phyloP scores from a whole-genome alignment of 2,888 invertebrate genomes.

The Drosophila fungiperda region DNA sequence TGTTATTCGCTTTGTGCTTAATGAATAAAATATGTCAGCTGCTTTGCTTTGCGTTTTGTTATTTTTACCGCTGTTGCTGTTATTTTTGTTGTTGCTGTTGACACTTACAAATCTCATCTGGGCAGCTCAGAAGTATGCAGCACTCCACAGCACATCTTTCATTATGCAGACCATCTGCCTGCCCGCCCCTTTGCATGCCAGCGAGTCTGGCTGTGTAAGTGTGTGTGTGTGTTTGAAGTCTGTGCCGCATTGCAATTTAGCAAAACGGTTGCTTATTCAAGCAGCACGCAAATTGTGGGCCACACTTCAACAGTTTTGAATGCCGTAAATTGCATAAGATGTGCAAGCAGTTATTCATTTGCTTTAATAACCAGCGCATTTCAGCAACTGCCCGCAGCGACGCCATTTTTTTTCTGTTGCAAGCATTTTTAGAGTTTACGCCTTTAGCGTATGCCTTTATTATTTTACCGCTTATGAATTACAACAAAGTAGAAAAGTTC shows the following conservation, averaged over 20 bases:
- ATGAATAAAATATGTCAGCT: constrained; percentile 81
- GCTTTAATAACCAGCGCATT: constrained; percentile 11
- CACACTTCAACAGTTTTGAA: constrained; percentile 34
- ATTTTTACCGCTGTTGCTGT: constrained; percentile 1
- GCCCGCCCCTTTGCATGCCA: not conserved
- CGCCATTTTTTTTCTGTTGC: not conserved
- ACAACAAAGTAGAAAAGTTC: not conserved
- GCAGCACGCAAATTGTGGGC: constrained; percentile 33
- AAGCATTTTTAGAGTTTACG: constrained; percentile 14
- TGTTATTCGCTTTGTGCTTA: constrained; percentile 72
- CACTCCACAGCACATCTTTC: constrained; percentile 51
- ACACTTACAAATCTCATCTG: constrained; percentile 69
- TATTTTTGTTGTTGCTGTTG: constrained; percentile 47
- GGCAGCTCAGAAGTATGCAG: constrained; percentile 58
- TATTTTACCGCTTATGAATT: constrained; percentile 12
- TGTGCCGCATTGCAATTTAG: constrained; percentile 31
- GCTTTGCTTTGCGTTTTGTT: constrained; percentile 53
- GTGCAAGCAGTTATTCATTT: constrained; percentile 5
- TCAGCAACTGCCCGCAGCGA: constrained; percentile 22
- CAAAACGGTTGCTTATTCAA: constrained; percentile 43
- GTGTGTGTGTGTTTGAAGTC: constrained; percentile 17
- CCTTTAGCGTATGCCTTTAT: constrained; percentile 37
- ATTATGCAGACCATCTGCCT: constrained; percentile 46
- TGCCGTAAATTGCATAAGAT: constrained; percentile 42
- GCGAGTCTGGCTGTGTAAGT: constrained; percentile 17